Percentiles rank a stretch among this genome's conserved stretches.
Conservation (phyloP, 2,113 vertebrate genomes). For the Haemorhous mexicanus region DNA sequence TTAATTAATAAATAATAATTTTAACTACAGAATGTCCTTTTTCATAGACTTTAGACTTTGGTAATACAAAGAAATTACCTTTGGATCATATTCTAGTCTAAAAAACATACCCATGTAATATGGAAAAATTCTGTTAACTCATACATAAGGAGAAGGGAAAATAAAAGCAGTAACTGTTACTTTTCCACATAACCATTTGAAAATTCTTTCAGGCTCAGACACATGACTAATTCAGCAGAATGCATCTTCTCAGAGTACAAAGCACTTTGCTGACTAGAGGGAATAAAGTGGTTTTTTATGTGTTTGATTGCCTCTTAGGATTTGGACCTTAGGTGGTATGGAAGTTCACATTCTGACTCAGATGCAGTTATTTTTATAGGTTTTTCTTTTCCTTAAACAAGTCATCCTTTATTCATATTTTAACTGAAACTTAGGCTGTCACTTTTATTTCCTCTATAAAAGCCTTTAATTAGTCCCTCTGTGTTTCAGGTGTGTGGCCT, state of each 20-base stretch:
- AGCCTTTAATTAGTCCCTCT: background rate
- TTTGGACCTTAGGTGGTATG: background rate
- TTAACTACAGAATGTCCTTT: background rate
- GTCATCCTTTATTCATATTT: background rate
- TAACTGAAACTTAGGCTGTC: background rate
- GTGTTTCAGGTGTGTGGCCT: conserved; percentile 89
- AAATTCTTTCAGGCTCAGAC: background rate
- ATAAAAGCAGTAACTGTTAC: background rate
- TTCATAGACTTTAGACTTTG: background rate
- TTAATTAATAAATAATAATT: background rate
- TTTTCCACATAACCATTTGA: background rate
- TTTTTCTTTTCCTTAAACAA: background rate
- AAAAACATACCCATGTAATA: background rate
- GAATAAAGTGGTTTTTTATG: background rate
- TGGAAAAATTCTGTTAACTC: background rate
- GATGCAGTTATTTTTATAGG: background rate
- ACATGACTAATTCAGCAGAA: background rate
- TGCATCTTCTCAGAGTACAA: background rate
- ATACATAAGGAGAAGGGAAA: background rate
- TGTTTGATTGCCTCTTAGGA: background rate
- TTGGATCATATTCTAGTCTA: background rate
- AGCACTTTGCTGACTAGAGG: background rate
- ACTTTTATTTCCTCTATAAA: background rate
- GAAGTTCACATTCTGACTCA: background rate
- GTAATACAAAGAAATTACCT: background rate